A percentile compares a stretch with the other conserved stretches of the same genome.
These are phyloP conservation scores for Pantherophis vulpinus DNA, from an alignment of 2,797 vertebrate species.

Conservation along the genomic window DNA sequence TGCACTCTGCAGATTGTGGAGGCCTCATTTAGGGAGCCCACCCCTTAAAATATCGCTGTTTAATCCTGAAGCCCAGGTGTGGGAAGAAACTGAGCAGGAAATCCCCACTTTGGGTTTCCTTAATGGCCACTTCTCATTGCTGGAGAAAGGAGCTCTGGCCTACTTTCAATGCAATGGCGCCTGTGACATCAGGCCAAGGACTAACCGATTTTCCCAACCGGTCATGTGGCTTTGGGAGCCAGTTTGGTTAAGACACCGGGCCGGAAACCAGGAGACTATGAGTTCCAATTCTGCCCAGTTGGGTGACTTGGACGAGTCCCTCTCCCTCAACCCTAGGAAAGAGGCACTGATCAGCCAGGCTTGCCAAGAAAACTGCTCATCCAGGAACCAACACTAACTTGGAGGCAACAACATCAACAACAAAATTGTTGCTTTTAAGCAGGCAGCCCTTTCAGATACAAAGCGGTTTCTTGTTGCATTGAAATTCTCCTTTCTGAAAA, in stretches of 20 bases:
- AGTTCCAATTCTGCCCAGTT: not conserved
- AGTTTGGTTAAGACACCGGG: not conserved
- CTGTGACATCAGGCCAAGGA: not conserved
- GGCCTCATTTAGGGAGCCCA: not conserved
- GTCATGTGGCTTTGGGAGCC: not conserved
- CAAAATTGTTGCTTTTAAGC: not conserved
- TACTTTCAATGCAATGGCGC: not conserved
- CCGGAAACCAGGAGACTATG: not conserved
- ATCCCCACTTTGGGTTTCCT: too few species aligned
- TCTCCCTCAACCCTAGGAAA: not conserved
- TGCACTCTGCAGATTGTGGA: not conserved
- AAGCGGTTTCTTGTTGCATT: not conserved
- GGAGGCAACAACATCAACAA: not conserved
- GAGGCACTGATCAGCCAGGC: not conserved
- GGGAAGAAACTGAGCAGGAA: not conserved
- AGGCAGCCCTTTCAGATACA: not conserved
- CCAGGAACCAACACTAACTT: not conserved
- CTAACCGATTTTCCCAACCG: not conserved
- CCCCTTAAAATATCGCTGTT: not conserved
- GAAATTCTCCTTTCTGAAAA: not conserved
- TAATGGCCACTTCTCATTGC: accelerated
- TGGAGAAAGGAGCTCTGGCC: not conserved
- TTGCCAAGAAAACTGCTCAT: not conserved
- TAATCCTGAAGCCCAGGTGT: not conserved
- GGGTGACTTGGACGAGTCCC: not conserved